These are phyloP conservation scores for Channa argus DNA, from an alignment of 2,113 vertebrate genomes.

Conservation along the genomic window DNA sequence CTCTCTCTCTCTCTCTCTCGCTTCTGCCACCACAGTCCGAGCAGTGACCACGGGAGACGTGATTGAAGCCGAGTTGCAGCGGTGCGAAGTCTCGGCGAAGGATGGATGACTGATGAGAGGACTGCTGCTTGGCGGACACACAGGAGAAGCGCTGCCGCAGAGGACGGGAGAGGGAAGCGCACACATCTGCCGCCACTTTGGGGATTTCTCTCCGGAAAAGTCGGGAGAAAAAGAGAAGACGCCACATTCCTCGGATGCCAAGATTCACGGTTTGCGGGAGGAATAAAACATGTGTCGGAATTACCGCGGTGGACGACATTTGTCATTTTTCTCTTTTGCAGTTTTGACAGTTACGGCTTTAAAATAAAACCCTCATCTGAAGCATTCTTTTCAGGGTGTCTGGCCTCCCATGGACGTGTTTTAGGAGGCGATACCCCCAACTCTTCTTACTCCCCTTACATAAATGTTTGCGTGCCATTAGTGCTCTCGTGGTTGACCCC, in stretches of 20 bases:
- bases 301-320: constrained; percentile 15
- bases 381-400: constrained; percentile 9
- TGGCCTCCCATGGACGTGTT: constrained; percentile 10
- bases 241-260: background rate
- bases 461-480: constrained; percentile 80
- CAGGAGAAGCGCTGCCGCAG: constrained; percentile 57
- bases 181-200: constrained; percentile 60
- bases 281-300: constrained; percentile 37
- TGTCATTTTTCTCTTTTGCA: constrained; percentile 1
- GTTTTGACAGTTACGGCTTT: constrained; percentile 18
- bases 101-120: constrained; percentile 48
- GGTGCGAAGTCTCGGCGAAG: background rate
- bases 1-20: constrained; percentile 6
- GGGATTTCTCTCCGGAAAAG: constrained; percentile 34
- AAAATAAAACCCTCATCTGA: background rate
- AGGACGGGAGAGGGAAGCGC: constrained; percentile 40
- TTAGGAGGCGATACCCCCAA: constrained; percentile 38
- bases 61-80: background rate
- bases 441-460: constrained; percentile 55
- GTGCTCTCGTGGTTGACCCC: constrained; percentile 49
- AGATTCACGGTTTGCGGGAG: background rate
- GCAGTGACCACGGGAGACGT: background rate
- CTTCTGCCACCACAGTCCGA: background rate
- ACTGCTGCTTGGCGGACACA: constrained; percentile 21
- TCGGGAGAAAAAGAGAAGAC: constrained; percentile 3